Conservation (phyloP, 2,113 vertebrate species). For the Oriolus oriolus region DNA sequence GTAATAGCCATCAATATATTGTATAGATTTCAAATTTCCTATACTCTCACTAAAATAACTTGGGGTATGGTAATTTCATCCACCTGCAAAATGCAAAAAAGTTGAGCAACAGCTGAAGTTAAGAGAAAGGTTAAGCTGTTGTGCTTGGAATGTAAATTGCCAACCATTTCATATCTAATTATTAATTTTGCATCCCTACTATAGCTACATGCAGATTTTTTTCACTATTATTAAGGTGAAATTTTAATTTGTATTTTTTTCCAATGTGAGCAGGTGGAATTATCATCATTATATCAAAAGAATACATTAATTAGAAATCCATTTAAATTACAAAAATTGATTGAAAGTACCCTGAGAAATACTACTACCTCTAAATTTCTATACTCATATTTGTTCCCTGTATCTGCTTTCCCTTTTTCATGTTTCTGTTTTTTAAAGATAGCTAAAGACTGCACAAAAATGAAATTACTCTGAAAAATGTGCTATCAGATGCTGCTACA, state of each 20-base stretch:
- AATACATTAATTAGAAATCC: not conserved
- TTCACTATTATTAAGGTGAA: not conserved
- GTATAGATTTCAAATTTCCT: not conserved
- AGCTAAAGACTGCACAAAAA: not conserved
- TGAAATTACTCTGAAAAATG: not conserved
- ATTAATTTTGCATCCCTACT: not conserved
- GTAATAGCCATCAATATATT: not conserved
- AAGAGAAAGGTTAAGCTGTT: not conserved
- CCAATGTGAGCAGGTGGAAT: not conserved
- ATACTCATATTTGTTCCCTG: not conserved
- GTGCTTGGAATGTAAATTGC: not conserved
- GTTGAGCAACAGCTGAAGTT: no score
- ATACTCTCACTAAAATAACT: not conserved
- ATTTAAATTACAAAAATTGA: not conserved
- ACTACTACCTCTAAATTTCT: not conserved
- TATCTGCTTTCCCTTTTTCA: not conserved
- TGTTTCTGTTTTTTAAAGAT: not conserved
- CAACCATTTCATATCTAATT: not conserved
- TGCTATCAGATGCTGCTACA: not conserved
- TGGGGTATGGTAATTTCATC: not conserved
- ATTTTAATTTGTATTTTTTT: not conserved
- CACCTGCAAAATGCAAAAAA: not conserved
- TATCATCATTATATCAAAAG: not conserved
- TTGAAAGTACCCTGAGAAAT: not conserved
- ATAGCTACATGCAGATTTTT: not conserved